Conservation (phyloP, 2,797 vertebrate genomes). For the Mormyrops boulengeri region DNA sequence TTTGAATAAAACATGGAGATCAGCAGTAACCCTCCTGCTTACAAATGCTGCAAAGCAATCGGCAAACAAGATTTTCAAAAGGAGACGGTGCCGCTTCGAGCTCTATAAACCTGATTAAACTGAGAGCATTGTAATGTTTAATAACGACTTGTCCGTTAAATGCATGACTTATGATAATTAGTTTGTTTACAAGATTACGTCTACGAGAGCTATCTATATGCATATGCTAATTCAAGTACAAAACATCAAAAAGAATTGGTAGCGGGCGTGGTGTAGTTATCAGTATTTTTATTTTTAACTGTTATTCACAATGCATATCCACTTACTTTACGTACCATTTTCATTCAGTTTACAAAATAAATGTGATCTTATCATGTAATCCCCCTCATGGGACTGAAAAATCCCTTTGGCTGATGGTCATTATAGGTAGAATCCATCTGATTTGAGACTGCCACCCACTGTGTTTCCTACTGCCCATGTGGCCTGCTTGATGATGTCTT, state of each 20-base stretch:
- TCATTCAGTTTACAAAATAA: not conserved
- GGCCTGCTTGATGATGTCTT: not conserved
- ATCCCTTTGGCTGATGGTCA: not conserved
- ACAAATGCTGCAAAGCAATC: not conserved
- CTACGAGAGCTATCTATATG: not conserved
- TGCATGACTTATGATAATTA: not conserved
- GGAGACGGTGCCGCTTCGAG: not conserved
- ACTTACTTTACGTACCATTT: not conserved
- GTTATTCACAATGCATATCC: not conserved
- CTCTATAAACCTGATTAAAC: not conserved
- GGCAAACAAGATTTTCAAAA: not conserved
- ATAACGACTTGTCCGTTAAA: not conserved
- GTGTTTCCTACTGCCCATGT: not conserved
- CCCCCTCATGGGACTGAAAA: not conserved
- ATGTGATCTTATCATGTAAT: not conserved
- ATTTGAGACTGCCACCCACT: not conserved
- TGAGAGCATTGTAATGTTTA: not conserved
- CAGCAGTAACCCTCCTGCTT: not conserved
- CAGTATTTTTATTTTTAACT: not conserved
- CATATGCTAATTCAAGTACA: not conserved
- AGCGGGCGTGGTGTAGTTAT: not conserved
- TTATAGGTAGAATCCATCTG: not conserved
- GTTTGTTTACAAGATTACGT: not conserved
- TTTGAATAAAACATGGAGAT: not conserved
- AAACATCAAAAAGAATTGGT: not conserved